Conservation (phyloP, 2,797 vertebrate genomes). For the Sebastes nivosus region DNA sequence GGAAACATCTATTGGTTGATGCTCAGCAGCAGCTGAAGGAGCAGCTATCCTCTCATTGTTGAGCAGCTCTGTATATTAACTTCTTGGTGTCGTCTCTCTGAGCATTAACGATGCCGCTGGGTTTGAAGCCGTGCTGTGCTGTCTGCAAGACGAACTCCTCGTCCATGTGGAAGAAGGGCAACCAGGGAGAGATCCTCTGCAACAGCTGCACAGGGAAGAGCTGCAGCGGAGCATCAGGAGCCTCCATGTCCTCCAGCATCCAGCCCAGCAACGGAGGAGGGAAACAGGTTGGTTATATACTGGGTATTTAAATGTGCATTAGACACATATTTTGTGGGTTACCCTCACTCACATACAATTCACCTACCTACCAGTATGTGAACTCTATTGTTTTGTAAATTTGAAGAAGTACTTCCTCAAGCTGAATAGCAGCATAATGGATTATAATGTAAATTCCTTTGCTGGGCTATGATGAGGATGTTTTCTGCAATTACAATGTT, state of each 20-base stretch:
- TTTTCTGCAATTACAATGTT: background rate
- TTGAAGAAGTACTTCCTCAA: background rate
- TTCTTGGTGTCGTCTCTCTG: too few species aligned
- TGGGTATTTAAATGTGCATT: background rate
- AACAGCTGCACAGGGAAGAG: slow-evolving; percentile 92
- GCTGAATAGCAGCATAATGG: background rate
- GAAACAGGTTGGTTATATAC: slow-evolving; percentile 82
- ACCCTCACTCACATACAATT: background rate
- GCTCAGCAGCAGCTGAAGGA: slow-evolving; percentile 3
- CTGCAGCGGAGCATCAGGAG: slow-evolving; percentile 71
- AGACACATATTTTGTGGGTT: too few species aligned
- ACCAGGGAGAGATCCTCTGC: slow-evolving; percentile 94
- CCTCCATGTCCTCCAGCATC: slow-evolving; percentile 80
- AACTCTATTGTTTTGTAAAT: background rate
- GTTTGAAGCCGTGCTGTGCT: slow-evolving; percentile 93
- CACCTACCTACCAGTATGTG: background rate
- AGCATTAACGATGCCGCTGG: slow-evolving; percentile 88
- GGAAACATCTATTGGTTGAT: background rate
- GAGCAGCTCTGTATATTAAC: background rate
- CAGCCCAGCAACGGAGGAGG: slow-evolving; percentile 87
- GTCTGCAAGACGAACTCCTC: slow-evolving; percentile 94
- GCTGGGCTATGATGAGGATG: background rate
- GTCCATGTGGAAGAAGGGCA: slow-evolving; percentile 98
- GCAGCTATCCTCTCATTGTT: slow-evolving; percentile 31
- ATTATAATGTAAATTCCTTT: background rate